Conservation (phyloP, 1,140 invertebrate genomes). For the Anadara kagoshimensis region DNA sequence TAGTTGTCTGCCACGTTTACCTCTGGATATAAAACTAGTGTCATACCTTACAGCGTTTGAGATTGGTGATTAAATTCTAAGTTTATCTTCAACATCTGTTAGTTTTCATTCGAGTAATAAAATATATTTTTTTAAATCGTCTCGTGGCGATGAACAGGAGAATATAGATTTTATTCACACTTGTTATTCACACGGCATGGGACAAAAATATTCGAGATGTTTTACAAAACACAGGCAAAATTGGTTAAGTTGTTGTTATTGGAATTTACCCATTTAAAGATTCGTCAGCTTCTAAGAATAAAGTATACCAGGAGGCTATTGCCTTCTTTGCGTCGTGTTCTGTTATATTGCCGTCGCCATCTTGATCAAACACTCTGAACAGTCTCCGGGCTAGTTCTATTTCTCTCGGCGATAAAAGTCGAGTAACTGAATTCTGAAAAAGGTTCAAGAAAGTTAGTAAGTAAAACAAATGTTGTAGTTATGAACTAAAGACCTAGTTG, state of each 20-base stretch:
- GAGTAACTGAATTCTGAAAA: slow-evolving; percentile 37
- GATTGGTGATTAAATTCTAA: too few species aligned
- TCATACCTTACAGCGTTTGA: too few species aligned
- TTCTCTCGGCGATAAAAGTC: slow-evolving; percentile 33
- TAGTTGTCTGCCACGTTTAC: too few species aligned
- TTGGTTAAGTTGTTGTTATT: neutral
- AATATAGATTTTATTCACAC: neutral
- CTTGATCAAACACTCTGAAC: slow-evolving; percentile 41
- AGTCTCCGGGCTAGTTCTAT: slow-evolving; percentile 40
- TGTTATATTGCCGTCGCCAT: slow-evolving; percentile 32
- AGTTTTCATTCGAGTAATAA: neutral
- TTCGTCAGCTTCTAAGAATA: slow-evolving; percentile 38
- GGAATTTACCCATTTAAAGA: slow-evolving; percentile 25
- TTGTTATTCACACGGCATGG: neutral
- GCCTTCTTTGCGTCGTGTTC: slow-evolving; percentile 42
- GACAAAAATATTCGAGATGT: too few species aligned
- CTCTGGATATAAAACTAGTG: too few species aligned
- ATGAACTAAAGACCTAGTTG: too few species aligned
- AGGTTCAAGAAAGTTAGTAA: too few species aligned
- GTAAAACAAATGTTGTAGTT: too few species aligned
- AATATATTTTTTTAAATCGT: neutral
- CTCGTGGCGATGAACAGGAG: neutral
- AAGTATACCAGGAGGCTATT: slow-evolving; percentile 40
- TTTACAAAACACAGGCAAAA: too few species aligned
- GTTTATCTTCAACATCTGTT: too few species aligned